phyloP scores from a whole-genome alignment of 2,113 vertebrate genomes.

The Xyrauchen texanus region DNA sequence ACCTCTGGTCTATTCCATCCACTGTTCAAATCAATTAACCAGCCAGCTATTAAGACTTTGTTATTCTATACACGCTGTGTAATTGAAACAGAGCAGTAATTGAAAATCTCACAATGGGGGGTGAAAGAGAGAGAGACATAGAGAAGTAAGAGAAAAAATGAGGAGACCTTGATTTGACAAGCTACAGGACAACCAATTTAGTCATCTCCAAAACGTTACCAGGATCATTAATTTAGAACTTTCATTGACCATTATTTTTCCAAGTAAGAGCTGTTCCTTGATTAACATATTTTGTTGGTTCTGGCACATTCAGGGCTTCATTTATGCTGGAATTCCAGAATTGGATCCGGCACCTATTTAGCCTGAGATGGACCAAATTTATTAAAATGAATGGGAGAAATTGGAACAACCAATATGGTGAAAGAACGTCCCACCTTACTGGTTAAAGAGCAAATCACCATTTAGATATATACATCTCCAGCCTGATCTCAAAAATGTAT shows the following conservation, averaged over 20 bases:
- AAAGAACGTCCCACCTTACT: no score
- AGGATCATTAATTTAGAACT: not conserved
- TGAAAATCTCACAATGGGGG: slow-evolving; percentile 24
- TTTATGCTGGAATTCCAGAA: no score
- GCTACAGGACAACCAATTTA: not conserved
- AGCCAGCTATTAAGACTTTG: slow-evolving; percentile 43
- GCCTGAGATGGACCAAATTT: no score
- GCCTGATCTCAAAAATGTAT: no score
- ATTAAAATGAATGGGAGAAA: no score
- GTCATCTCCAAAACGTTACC: not conserved
- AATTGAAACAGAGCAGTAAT: slow-evolving; percentile 42
- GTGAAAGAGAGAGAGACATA: not conserved
- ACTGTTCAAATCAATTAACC: slow-evolving; percentile 50
- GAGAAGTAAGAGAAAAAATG: not conserved
- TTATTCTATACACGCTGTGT: slow-evolving; percentile 41
- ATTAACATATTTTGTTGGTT: no score
- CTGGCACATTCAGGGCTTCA: no score
- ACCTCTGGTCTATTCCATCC: slow-evolving; percentile 31
- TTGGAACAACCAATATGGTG: no score
- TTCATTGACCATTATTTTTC: not conserved
- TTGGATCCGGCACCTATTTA: no score
- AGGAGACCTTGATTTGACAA: not conserved
- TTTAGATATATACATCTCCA: no score
- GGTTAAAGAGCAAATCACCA: no score
- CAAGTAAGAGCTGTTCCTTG: not conserved